These are phyloP conservation scores for Euglossa dilemma DNA, from an alignment of 1,140 invertebrate genomes.

Conservation along the genomic window DNA sequence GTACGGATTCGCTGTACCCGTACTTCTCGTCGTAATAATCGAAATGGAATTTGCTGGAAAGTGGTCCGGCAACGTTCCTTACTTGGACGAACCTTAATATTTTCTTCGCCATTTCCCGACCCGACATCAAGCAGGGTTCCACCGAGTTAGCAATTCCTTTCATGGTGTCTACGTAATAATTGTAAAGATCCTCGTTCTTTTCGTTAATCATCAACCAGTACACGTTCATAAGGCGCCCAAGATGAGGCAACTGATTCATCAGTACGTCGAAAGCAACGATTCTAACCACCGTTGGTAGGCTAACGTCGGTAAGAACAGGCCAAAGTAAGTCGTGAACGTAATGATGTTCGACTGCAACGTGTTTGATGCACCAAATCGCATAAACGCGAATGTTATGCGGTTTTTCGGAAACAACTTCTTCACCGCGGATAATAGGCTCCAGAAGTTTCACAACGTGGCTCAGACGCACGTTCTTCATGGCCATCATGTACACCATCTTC, in stretches of 20 bases:
- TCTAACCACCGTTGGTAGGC: constrained; percentile 71
- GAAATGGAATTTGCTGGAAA: constrained; percentile 61
- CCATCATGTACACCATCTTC: constrained; percentile 73
- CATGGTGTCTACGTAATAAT: constrained; percentile 79
- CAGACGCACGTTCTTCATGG: constrained; percentile 70
- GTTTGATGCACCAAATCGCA: constrained; percentile 72
- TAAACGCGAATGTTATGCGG: constrained; percentile 71
- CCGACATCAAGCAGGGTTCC: constrained; percentile 72
- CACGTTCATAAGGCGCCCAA: constrained; percentile 74
- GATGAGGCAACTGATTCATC: constrained; percentile 72
- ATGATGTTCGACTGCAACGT: constrained; percentile 60
- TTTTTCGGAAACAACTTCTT: constrained; percentile 54
- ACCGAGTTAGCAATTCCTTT: constrained; percentile 73
- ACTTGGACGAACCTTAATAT: constrained; percentile 66
- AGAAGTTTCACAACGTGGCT: constrained; percentile 63
- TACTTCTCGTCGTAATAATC: constrained; percentile 72
- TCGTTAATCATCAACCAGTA: constrained; percentile 79
- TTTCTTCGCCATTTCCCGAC: constrained; percentile 70
- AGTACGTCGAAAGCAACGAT: constrained; percentile 76
- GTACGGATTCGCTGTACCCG: constrained; percentile 64
- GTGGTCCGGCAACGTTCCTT: constrained; percentile 37
- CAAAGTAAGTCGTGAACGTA: constrained; percentile 74
- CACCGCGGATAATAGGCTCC: constrained; percentile 67
- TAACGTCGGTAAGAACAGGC: constrained; percentile 77
- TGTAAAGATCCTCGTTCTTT: constrained; percentile 77